Base-by-base conservation (phyloP, 2,113 vertebrate genomes). In the Rhodinocichla rosea region DNA sequence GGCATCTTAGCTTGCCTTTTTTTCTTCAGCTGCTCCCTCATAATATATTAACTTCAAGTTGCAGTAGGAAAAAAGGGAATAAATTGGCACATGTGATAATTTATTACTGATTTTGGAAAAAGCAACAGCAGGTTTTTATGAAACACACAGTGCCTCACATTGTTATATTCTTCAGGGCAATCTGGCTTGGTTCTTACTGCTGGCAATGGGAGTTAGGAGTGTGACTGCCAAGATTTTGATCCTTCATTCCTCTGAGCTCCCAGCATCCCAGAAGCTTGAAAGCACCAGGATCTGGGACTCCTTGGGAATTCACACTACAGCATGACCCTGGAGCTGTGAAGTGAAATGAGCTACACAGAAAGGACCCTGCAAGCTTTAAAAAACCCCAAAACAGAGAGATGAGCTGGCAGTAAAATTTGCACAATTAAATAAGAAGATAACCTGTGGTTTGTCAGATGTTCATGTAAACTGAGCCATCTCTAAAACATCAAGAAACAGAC, bases 31-130 rank as follows among this genome's bases (percentile, higher is more conserved):
- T 67, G 24, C 30, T 96, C 79, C 39, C 28, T 62, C 63, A 47
- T 56, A 92, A 92, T 71, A 71, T 17, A 33, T 56, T 56, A 90
- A 88, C 68, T 73, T 89, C 20, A 81, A 86, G 71, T 88, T 81
- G 74, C 5, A 5, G 47, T 42, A 75, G 62, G 53, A 33, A 77
- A 86, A 94, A 67, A 40, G 17, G 47, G 64, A 87, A 75, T 82
- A 59, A 90, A 87, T 76, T 88, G 77, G 73, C 79, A 85, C 65
- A 39, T 50, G 24, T 21, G 69, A 6, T 82, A 89, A 83, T 94
- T 93, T 94, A 85, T 88, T 84, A 93, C 74, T 65, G 35, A 95
- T 90, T 75, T 63, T 90, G 49, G 74, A 91, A 91, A 92, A 93
- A 69, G 65, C 44, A 84, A 47, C 49, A 62, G 57, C 65, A 86